phyloP scores from a whole-genome alignment of 2,797 vertebrate species.

The Echeneis naucrates region DNA sequence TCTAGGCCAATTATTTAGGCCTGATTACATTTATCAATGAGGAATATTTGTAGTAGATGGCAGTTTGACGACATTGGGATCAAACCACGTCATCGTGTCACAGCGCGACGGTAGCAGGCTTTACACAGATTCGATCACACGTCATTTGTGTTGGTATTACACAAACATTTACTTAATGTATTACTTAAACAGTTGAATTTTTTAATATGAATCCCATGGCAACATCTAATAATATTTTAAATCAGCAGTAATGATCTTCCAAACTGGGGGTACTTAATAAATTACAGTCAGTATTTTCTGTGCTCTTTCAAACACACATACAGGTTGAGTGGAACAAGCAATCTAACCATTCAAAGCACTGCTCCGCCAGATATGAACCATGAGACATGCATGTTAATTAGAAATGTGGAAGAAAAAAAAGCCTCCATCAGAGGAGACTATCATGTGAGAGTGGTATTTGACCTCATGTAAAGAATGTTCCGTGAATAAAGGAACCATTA shows the following conservation, averaged over 20 bases:
- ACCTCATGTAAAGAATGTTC: not conserved
- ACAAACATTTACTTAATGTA: no score
- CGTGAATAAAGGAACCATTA: conserved; percentile 24
- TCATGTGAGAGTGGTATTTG: not conserved
- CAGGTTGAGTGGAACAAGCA: not conserved
- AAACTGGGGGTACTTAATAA: not conserved
- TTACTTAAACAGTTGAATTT: conserved; percentile 1
- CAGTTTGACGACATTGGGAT: conserved; percentile 71
- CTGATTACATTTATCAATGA: conserved; percentile 77
- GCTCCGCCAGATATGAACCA: not conserved
- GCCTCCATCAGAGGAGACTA: not conserved
- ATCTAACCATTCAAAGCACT: no score
- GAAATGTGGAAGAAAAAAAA: not conserved
- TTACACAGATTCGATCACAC: conserved; percentile 16
- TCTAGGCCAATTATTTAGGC: conserved; percentile 62
- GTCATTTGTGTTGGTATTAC: no score
- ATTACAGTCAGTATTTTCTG: not conserved
- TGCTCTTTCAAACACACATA: not conserved
- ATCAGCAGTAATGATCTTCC: not conserved
- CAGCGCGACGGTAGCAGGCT: conserved; percentile 8
- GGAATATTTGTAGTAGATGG: conserved; percentile 65
- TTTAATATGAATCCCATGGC: not conserved
- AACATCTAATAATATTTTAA: not conserved
- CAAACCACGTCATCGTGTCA: conserved; percentile 13
- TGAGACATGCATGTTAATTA: not conserved